Conservation (phyloP, 2,797 vertebrate species). For the Amphiprion clarkii region DNA sequence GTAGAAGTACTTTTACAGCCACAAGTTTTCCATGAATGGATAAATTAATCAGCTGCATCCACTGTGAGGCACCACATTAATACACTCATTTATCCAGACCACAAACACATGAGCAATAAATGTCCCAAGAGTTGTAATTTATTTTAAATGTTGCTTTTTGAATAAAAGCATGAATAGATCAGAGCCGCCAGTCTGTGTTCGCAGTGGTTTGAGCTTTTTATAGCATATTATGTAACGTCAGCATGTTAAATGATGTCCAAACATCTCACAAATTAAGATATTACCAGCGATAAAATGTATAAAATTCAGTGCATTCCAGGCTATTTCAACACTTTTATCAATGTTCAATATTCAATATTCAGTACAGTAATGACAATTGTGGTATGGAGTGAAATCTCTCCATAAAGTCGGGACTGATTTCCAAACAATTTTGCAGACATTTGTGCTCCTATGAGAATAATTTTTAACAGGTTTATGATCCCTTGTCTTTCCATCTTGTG, state of each 20-base stretch:
- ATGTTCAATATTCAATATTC: neutral
- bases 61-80: neutral
- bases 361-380: neutral
- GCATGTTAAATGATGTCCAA: no score
- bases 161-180: no score
- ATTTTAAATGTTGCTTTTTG: neutral
- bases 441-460: no score
- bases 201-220: no score
- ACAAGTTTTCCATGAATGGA: neutral
- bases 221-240: no score
- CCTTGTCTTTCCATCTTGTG: no score
- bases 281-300: no score
- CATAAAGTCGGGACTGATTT: neutral
- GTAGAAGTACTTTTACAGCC: constrained; percentile 6
- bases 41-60: neutral
- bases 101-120: constrained; percentile 3
- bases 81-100: neutral
- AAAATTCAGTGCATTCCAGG: no score
- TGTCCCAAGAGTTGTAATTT: neutral
- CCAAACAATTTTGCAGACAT: neutral
- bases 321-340: no score
- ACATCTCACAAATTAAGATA: no score
- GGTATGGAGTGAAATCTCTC: neutral
- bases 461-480: no score
- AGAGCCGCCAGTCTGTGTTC: no score